A percentile compares a stretch with the other conserved stretches of the same genome.
Conservation (phyloP, 2,888 invertebrate species). For the Diarsia rubi region DNA sequence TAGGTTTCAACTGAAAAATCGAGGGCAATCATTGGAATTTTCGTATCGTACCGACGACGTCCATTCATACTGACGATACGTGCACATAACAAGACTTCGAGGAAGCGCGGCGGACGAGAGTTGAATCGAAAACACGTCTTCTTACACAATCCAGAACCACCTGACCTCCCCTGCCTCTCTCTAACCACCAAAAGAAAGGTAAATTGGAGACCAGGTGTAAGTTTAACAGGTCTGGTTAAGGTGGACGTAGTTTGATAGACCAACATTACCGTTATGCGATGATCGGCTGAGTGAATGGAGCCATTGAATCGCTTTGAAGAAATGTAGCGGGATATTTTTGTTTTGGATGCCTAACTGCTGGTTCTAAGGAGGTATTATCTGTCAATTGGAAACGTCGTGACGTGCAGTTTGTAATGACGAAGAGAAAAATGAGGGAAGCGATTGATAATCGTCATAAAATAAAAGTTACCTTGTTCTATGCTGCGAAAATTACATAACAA, state of each 20-base stretch:
- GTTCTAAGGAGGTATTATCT: slow-evolving; percentile 63
- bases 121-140: slow-evolving; percentile 87
- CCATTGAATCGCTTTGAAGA: slow-evolving; percentile 86
- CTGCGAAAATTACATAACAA: too few species aligned
- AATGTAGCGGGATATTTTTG: slow-evolving; percentile 81
- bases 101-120: slow-evolving; percentile 84
- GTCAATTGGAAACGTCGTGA: slow-evolving; percentile 47
- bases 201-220: slow-evolving; percentile 14
- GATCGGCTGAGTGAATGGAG: slow-evolving; percentile 85
- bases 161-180: slow-evolving; percentile 64
- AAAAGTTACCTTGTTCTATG: too few species aligned
- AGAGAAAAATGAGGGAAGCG: slow-evolving; percentile 13
- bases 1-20: slow-evolving; percentile 63
- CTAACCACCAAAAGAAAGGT: slow-evolving; percentile 17
- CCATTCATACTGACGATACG: slow-evolving; percentile 71
- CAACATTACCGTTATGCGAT: slow-evolving; percentile 85
- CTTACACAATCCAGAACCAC: slow-evolving; percentile 72
- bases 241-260: slow-evolving; percentile 81
- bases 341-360: slow-evolving; percentile 74
- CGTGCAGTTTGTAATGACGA: slow-evolving; percentile 34
- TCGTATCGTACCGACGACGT: slow-evolving; percentile 65
- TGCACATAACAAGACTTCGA: slow-evolving; percentile 82
- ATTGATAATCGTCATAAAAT: too few species aligned
- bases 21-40: slow-evolving; percentile 73
- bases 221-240: slow-evolving; percentile 57